phyloP scores from a whole-genome alignment of 2,888 invertebrate genomes.

The Dendrolimus pini region DNA sequence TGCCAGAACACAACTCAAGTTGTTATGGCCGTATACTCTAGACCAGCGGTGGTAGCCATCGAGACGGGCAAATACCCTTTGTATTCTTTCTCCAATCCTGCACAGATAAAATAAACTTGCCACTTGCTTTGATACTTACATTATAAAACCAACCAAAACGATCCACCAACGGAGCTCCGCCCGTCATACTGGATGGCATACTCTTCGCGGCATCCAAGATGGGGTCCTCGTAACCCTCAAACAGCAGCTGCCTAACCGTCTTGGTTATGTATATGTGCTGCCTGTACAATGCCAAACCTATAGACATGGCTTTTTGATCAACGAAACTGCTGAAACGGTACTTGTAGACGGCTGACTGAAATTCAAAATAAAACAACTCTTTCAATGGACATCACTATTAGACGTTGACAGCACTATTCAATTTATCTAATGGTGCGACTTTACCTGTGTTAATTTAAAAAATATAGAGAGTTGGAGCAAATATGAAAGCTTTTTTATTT shows the following conservation, averaged over 20 bases:
- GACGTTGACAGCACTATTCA: too few species aligned
- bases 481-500: too few species aligned
- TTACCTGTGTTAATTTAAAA: too few species aligned
- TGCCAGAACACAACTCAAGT: too few species aligned
- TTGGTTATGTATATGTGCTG: conserved; percentile 78
- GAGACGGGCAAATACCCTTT: too few species aligned
- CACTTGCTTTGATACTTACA: conserved; percentile 23
- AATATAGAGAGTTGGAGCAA: too few species aligned
- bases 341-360: conserved; percentile 77
- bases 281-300: conserved; percentile 74
- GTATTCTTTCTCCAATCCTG: too few species aligned
- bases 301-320: conserved; percentile 76
- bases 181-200: conserved; percentile 72
- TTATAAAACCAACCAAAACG: conserved; percentile 91
- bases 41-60: too few species aligned
- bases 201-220: conserved; percentile 80
- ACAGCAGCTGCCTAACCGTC: conserved; percentile 82
- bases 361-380: conserved; percentile 18
- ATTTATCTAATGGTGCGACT: too few species aligned
- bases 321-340: conserved; percentile 77
- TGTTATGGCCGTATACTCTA: too few species aligned
- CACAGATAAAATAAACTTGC: too few species aligned
- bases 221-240: conserved; percentile 87
- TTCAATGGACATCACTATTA: too few species aligned
- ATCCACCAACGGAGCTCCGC: conserved; percentile 80